phyloP scores from a whole-genome alignment of 2,888 invertebrate genomes.

The Pollenia griseotomentosa region DNA sequence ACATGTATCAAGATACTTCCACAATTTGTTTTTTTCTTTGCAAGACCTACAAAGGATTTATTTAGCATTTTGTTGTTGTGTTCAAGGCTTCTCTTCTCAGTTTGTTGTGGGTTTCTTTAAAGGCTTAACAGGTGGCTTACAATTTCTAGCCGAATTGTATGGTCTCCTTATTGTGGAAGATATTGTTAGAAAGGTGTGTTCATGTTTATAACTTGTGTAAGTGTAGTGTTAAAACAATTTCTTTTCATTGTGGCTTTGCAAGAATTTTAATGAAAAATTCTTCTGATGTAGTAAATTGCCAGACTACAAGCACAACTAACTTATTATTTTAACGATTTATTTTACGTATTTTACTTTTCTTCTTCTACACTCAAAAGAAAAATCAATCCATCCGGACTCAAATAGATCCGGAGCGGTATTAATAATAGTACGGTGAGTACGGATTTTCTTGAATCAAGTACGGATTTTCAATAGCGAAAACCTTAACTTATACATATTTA shows the following conservation, averaged over 20 bases:
- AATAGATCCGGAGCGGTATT: too few species aligned
- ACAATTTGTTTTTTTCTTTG: constrained; percentile 29
- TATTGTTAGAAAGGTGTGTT: constrained; percentile 6
- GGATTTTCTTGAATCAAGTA: too few species aligned
- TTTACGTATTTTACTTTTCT: constrained; percentile 36
- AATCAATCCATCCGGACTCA: too few species aligned
- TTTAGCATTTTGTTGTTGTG: constrained; percentile 33
- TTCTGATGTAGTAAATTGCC: constrained; percentile 57
- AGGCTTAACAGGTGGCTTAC: constrained; percentile 58
- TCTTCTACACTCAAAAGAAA: too few species aligned
- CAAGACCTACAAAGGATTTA: constrained; percentile 41
- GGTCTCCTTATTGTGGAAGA: constrained; percentile 9
- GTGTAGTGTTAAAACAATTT: constrained; percentile 52
- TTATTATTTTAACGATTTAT: constrained; percentile 28
- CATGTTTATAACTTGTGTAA: not conserved
- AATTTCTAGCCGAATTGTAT: constrained; percentile 19
- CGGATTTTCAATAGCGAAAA: too few species aligned
- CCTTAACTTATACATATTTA: too few species aligned
- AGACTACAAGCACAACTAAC: constrained; percentile 39
- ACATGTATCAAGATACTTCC: not conserved
- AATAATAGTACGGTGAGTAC: too few species aligned
- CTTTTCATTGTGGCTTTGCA: constrained; percentile 52
- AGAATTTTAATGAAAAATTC: constrained; percentile 72
- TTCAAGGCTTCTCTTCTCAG: not conserved
- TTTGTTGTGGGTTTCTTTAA: constrained; percentile 17